Evolutionary conservation across 2,888 invertebrate species (phyloP), one percentile per base, ranked within the genome.

Genomic region (Gymnosoma rotundatum): DNA sequence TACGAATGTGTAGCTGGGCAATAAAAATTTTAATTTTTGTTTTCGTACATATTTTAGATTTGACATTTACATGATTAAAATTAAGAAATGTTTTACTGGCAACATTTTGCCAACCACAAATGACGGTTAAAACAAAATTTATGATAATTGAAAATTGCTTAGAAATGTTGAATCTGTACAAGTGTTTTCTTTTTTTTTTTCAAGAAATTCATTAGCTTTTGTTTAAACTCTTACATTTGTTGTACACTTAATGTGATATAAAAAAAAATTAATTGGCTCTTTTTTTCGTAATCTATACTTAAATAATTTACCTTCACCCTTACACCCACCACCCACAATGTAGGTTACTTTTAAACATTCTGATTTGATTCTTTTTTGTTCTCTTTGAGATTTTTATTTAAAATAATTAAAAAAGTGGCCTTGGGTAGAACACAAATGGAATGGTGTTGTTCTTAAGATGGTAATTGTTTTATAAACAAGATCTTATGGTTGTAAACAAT

Each of bases 61-160:
- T 66, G 70, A 42, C 52, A 60, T 52, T 64, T 66, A 66, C 83
- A 83, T 75, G 70, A 72, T 83, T 75, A 79, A 82, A 76, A 72
- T 78, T 72, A 38, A 72, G 56, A 75, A 64, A 81, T 60, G 50
- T 60, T 48, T 56, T 20, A 52, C 20, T 45, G 36, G 50, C 70
- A 58, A 70, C 36, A 70, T 45, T 56, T 70, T 69, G 20, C 61
- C 20, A 52, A 60, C 60, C 70, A 52, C 67, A 75, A 74, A 52
- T 72, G 79, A 75, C 78, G 75, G 74, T 36, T 36, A 61, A 72
- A 60, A 67, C 20, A 38, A 74, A 75, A 83, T 79, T 79, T 75
- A 79, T 72, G 67, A 76, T 83, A 83, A 83, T 83, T 83, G 83
- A 78, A 83, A 78, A 67, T 72, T 25, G 38, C 64, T 72, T 38